Percentiles rank a stretch among this genome's conserved stretches.
Conservation (phyloP, 2,888 invertebrate species). For the Scaptomyza cyrtandrae region DNA sequence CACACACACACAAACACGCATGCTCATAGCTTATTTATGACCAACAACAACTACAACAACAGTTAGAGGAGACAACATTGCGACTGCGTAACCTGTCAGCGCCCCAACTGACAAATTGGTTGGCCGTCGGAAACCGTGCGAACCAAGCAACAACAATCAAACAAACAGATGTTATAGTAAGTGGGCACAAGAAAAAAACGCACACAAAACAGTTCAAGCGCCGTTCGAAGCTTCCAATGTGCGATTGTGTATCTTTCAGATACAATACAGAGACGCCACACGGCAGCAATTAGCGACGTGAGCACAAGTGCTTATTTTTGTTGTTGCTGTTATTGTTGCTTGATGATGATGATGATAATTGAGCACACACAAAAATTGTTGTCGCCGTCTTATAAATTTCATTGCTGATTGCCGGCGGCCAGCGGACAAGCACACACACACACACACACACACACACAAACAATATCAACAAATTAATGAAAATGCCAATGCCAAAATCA, state of each 20-base stretch:
- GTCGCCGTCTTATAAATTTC: conserved; percentile 72
- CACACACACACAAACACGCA: conserved; percentile 56
- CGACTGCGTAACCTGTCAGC: conserved; percentile 79
- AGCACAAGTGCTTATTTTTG: conserved; percentile 50
- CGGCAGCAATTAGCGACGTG: conserved; percentile 74
- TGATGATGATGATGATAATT: conserved; percentile 67
- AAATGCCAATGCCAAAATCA: conserved; percentile 63
- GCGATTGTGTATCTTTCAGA: conserved; percentile 38
- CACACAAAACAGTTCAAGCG: conserved; percentile 29
- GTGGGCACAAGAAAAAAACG: conserved; percentile 10
- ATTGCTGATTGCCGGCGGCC: conserved; percentile 75
- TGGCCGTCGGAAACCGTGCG: conserved; percentile 60
- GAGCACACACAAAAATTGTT: conserved; percentile 57
- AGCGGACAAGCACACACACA: conserved; percentile 37
- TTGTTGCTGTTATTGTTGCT: conserved; percentile 21
- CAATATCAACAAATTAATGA: conserved; percentile 78
- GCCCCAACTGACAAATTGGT: conserved; percentile 74
- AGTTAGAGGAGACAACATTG: conserved; percentile 52
- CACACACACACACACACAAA: conserved; percentile 26
- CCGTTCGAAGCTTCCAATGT: conserved; percentile 28
- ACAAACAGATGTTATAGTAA: conserved; percentile 3
- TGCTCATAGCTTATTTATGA: conserved; percentile 66
- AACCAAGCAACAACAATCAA: conserved; percentile 38
- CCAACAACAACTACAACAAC: conserved; percentile 24
- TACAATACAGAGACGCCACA: conserved; percentile 61